These are phyloP conservation scores for Perccottus glenii DNA, from an alignment of 2,113 vertebrate species.

Conservation along the genomic window DNA sequence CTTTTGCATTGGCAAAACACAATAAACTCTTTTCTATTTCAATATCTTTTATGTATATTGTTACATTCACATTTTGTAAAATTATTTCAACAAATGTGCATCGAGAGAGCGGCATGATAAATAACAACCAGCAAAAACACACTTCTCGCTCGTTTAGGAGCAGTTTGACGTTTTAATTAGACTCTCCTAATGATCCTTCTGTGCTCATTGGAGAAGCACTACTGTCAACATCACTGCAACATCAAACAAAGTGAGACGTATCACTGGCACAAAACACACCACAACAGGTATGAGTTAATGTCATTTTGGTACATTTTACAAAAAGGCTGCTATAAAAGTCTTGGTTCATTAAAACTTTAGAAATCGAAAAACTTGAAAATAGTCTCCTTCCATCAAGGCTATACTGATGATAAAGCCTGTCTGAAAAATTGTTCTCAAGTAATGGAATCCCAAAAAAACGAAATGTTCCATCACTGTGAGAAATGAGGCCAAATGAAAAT, in stretches of 20 bases:
- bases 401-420: no score
- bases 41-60: neutral
- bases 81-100: neutral
- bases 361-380: no score
- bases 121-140: conserved; percentile 6
- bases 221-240: neutral
- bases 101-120: conserved; percentile 5
- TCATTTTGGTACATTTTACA: neutral
- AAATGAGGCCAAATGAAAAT: conserved; percentile 27
- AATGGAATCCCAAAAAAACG: neutral
- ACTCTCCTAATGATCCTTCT: conserved; percentile 18
- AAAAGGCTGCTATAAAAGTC: no score
- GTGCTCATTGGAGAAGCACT: neutral
- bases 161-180: conserved; percentile 45
- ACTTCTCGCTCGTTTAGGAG: conserved; percentile 19
- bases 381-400: no score
- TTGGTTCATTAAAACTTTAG: no score
- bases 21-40: conserved; percentile 11
- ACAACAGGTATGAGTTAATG: neutral
- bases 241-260: neutral
- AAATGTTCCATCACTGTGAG: conserved; percentile 1
- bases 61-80: conserved; percentile 15
- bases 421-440: neutral
- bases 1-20: neutral
- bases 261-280: neutral